phyloP scores from a whole-genome alignment of 2,888 invertebrate species.

The Teleogryllus oceanicus region DNA sequence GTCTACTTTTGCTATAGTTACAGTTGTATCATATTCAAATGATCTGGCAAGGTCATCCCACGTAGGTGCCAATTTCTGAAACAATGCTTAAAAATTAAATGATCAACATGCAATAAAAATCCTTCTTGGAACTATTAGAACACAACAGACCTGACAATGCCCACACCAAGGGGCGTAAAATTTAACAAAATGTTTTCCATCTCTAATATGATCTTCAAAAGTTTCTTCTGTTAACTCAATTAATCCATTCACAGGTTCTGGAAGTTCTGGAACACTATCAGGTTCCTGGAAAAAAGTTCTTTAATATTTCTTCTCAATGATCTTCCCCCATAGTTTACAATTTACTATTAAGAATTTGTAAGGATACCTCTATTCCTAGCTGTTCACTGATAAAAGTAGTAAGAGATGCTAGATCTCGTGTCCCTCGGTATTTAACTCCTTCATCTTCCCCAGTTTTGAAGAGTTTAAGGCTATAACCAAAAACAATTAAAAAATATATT shows the following conservation, averaged over 20 bases:
- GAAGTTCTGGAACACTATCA: constrained; percentile 47
- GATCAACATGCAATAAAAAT: not conserved
- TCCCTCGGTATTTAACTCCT: constrained; percentile 72
- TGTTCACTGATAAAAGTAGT: constrained; percentile 75
- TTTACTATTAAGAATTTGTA: not conserved
- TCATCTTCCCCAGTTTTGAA: constrained; percentile 65
- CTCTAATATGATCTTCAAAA: constrained; percentile 67
- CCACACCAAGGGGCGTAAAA: constrained; percentile 93
- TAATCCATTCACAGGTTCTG: constrained; percentile 60
- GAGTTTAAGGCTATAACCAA: constrained; percentile 60
- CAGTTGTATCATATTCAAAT: constrained; percentile 61
- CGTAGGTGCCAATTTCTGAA: constrained; percentile 70
- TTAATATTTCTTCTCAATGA: not conserved
- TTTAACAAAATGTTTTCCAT: constrained; percentile 81
- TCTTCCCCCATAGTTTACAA: not conserved
- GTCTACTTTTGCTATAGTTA: constrained; percentile 78
- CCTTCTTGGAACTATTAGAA: constrained; percentile 20
- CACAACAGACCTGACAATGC: constrained; percentile 67
- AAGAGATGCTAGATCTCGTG: constrained; percentile 71
- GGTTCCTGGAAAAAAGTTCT: constrained; percentile 32
- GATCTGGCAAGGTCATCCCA: constrained; percentile 79
- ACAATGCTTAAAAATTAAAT: constrained; percentile 32
- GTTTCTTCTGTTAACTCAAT: constrained; percentile 71
- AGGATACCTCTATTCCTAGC: constrained; percentile 47
- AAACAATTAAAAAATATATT: constrained; percentile 18